Evolutionary conservation across 2,113 vertebrate species (phyloP).

Genomic region (Seriola rivoliana): DNA sequence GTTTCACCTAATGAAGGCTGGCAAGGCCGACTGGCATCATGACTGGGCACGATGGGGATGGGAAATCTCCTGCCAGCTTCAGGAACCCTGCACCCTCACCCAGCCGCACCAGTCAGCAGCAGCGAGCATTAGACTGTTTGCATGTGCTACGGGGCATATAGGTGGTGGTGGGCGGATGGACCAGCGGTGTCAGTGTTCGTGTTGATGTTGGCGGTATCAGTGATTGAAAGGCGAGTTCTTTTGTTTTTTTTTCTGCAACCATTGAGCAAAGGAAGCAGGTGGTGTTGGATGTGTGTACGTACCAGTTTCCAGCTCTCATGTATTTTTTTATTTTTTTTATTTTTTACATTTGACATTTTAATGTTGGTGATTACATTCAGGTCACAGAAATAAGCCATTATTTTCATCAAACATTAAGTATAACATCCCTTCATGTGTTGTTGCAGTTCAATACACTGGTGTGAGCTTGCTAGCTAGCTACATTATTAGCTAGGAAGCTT

Average conservation of each 20-base stretch:
- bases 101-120: conserved; percentile 48
- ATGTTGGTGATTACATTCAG: background rate
- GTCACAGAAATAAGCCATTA: background rate
- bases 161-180: conserved; percentile 63
- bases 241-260: conserved; percentile 21
- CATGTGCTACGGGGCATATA: conserved; percentile 55
- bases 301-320: conserved; percentile 41
- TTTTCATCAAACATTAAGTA: conserved; percentile 20
- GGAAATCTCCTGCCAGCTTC: conserved; percentile 55
- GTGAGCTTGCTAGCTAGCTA: background rate
- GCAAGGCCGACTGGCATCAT: conserved; percentile 63
- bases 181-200: conserved; percentile 41
- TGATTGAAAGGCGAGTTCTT: conserved; percentile 33
- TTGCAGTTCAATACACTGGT: background rate
- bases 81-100: conserved; percentile 58
- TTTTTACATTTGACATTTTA: conserved; percentile 12
- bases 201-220: conserved; percentile 23
- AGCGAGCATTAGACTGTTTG: conserved; percentile 57
- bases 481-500: background rate
- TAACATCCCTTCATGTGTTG: too few relatives aligned
- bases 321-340: background rate
- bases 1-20: conserved; percentile 73
- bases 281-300: conserved; percentile 14
- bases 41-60: conserved; percentile 62
- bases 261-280: conserved; percentile 53